Conservation (phyloP, 2,113 vertebrate species). For the Miniopterus natalensis region DNA sequence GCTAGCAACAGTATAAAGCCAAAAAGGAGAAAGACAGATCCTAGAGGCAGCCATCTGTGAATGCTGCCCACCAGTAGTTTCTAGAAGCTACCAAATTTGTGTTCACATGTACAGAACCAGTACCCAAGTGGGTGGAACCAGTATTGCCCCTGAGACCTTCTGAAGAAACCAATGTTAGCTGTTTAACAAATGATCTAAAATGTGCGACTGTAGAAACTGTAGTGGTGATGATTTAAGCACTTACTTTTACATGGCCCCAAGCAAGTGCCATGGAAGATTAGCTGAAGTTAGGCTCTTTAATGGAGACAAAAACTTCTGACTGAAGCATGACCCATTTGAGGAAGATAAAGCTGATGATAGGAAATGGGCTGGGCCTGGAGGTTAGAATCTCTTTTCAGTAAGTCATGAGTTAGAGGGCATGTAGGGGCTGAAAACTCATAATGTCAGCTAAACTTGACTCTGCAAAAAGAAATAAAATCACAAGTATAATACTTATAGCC, state of each 20-base stretch:
- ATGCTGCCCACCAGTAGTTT: not conserved
- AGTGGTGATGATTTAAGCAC: not conserved
- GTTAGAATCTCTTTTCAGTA: constrained; percentile 12
- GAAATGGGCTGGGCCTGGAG: constrained; percentile 22
- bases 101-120: not conserved
- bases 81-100: constrained; percentile 1
- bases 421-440: constrained; percentile 11
- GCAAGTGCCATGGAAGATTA: not conserved
- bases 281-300: not conserved
- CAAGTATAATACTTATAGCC: constrained; percentile 27
- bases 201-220: not conserved
- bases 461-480: constrained; percentile 60
- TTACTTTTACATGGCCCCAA: not conserved
- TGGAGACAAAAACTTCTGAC: not conserved
- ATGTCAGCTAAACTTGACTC: constrained; percentile 54
- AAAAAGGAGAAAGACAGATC: not conserved
- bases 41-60: not conserved
- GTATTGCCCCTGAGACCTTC: not conserved
- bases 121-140: not conserved
- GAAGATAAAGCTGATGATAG: constrained; percentile 1
- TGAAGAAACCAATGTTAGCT: not conserved
- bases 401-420: not conserved
- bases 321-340: not conserved
- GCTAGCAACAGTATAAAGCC: not conserved
- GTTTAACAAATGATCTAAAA: not conserved